phyloP scores from a whole-genome alignment of 2,113 vertebrate genomes.

The Hippocampus zosterae region DNA sequence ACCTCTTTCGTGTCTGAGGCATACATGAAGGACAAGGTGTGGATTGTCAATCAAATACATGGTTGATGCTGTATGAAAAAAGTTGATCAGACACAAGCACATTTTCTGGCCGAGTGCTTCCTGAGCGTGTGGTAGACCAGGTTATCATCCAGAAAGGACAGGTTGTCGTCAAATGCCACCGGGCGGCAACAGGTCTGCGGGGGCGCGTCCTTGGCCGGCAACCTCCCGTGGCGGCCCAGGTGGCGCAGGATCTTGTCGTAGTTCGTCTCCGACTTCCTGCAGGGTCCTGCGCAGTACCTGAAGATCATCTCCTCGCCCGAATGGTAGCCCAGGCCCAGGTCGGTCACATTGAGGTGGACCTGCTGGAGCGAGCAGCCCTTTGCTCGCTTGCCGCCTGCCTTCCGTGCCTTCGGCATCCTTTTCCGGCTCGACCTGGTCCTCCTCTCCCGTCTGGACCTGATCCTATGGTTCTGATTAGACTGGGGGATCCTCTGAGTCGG shows the following conservation, averaged over 20 bases:
- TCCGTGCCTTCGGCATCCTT: slow-evolving; percentile 35
- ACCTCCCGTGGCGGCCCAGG: slow-evolving; percentile 78
- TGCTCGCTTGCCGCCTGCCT: slow-evolving; percentile 56
- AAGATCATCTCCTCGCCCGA: slow-evolving; percentile 93
- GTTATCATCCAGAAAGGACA: slow-evolving; percentile 91
- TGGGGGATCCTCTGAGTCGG: too few relatives aligned
- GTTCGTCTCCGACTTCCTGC: slow-evolving; percentile 84
- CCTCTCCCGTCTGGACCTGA: slow-evolving; percentile 24
- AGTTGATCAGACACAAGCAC: slow-evolving; percentile 80
- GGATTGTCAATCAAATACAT: slow-evolving; percentile 2
- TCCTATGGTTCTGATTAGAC: slow-evolving; percentile 54
- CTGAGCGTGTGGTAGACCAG: slow-evolving; percentile 88
- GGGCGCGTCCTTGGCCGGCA: slow-evolving; percentile 77
- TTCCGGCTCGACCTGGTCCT: slow-evolving; percentile 41
- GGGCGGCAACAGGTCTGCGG: slow-evolving; percentile 86
- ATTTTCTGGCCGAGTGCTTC: slow-evolving; percentile 92
- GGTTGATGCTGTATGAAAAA: not conserved
- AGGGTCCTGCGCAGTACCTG: slow-evolving; percentile 90
- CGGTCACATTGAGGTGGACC: slow-evolving; percentile 89
- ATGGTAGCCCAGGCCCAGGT: slow-evolving; percentile 88
- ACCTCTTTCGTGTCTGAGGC: slow-evolving; percentile 1
- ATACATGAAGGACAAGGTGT: not conserved
- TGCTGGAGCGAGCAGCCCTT: slow-evolving; percentile 84
- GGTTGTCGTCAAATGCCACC: slow-evolving; percentile 84
- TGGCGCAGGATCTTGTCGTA: slow-evolving; percentile 93